phyloP scores from a whole-genome alignment of 2,888 invertebrate genomes.

The Drosophila greeni region DNA sequence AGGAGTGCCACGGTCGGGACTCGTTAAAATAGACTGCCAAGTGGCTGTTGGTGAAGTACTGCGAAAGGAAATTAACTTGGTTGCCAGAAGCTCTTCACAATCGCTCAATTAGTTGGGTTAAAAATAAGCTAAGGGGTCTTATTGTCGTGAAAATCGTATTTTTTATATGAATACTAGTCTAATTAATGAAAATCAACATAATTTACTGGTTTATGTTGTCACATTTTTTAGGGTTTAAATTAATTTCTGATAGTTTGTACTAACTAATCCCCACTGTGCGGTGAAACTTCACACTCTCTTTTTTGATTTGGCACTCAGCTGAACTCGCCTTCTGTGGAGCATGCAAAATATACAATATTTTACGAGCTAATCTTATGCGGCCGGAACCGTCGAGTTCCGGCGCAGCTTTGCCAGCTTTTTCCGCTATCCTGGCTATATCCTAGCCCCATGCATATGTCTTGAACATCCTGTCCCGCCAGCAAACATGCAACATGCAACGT shows the following conservation, averaged over 20 bases:
- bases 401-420: conserved; percentile 67
- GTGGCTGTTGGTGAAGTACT: conserved; percentile 10
- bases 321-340: conserved; percentile 41
- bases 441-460: conserved; percentile 55
- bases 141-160: not conserved
- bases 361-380: conserved; percentile 62
- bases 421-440: conserved; percentile 43
- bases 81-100: not conserved
- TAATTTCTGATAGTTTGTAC: not conserved
- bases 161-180: not conserved
- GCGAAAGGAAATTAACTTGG: conserved; percentile 13
- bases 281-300: conserved; percentile 48
- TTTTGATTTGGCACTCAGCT: conserved; percentile 51
- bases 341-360: conserved; percentile 62
- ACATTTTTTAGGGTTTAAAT: too few relatives aligned
- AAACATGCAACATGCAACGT: conserved; percentile 33
- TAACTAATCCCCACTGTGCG: conserved; percentile 39
- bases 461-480: conserved; percentile 41
- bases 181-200: not conserved
- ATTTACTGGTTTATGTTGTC: not conserved
- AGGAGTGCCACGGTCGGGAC: conserved; percentile 45
- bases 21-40: conserved; percentile 31
- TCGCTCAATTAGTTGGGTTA: not conserved
- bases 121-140: not conserved
- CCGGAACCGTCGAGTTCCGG: conserved; percentile 63